These are phyloP conservation scores for Manis pentadactyla DNA, from an alignment of 2,797 vertebrate genomes.

Conservation along the genomic window DNA sequence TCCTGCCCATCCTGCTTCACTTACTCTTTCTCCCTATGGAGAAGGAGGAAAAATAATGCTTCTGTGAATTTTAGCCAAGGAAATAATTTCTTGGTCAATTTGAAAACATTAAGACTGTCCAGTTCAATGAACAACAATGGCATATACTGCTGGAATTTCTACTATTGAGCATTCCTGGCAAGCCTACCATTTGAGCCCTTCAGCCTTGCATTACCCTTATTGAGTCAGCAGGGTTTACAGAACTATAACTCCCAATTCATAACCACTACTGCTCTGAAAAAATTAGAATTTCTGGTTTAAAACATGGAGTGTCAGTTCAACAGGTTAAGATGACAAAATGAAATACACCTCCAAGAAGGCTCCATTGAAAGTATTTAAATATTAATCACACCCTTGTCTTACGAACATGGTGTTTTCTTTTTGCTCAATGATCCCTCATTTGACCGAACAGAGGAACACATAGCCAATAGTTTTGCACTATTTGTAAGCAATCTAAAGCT, in stretches of 20 bases:
- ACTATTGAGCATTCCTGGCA: not conserved
- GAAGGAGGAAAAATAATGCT: not conserved
- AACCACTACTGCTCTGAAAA: not conserved
- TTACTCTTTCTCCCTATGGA: not conserved
- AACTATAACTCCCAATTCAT: not conserved
- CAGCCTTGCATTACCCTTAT: not conserved
- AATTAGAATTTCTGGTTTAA: constrained; percentile 3
- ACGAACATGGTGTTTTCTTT: not conserved
- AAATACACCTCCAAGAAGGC: not conserved
- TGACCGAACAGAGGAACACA: not conserved
- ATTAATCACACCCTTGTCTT: not conserved
- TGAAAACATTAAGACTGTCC: not conserved
- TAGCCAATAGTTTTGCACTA: not conserved
- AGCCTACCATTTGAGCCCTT: not conserved
- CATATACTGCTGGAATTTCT: not conserved
- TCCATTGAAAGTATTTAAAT: not conserved
- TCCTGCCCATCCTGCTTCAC: not conserved
- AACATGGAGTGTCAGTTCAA: not conserved
- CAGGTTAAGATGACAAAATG: not conserved
- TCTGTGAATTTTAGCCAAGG: not conserved
- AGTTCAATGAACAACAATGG: not conserved
- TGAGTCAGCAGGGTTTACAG: not conserved
- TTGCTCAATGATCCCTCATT: not conserved
- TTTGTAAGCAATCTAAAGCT: not conserved
- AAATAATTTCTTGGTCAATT: not conserved